A percentile compares a stretch with the other conserved stretches of the same genome.
Conservation (phyloP, 1,140 invertebrate species). For the Pogonus chalceus region DNA sequence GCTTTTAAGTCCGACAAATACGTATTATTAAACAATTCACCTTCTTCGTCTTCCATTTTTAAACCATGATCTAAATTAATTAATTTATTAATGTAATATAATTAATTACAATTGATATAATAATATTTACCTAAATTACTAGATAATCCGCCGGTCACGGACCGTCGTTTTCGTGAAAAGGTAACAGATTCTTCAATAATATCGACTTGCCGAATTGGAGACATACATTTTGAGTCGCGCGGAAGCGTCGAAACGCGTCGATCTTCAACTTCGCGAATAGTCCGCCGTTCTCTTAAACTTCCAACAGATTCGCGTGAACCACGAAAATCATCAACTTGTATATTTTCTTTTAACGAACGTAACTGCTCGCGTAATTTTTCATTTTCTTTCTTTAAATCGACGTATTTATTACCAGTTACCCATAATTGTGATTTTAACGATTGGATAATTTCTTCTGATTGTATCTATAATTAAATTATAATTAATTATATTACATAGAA, state of each 20-base stretch:
- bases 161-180: not conserved
- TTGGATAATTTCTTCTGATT: not conserved
- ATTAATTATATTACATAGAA: not conserved
- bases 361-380: not conserved
- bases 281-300: not conserved
- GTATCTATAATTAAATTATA: not conserved
- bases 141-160: not conserved
- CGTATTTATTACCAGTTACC: slow-evolving; percentile 2
- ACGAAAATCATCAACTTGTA: not conserved
- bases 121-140: slow-evolving; percentile 1
- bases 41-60: slow-evolving; percentile 71
- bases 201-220: slow-evolving; percentile 16
- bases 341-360: not conserved
- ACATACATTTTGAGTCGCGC: not conserved
- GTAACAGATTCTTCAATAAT: not conserved
- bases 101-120: not conserved
- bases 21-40: slow-evolving; percentile 67
- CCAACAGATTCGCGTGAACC: not conserved
- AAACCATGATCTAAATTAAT: slow-evolving; percentile 38
- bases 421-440: slow-evolving; percentile 1
- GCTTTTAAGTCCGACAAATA: slow-evolving; percentile 56
- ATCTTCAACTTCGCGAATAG: not conserved
- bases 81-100: not conserved
- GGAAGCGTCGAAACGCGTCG: slow-evolving; percentile 10
- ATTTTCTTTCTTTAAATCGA: not conserved